Base-by-base conservation (phyloP, 2,888 invertebrate species). In the Hoplodrina ambigua region DNA sequence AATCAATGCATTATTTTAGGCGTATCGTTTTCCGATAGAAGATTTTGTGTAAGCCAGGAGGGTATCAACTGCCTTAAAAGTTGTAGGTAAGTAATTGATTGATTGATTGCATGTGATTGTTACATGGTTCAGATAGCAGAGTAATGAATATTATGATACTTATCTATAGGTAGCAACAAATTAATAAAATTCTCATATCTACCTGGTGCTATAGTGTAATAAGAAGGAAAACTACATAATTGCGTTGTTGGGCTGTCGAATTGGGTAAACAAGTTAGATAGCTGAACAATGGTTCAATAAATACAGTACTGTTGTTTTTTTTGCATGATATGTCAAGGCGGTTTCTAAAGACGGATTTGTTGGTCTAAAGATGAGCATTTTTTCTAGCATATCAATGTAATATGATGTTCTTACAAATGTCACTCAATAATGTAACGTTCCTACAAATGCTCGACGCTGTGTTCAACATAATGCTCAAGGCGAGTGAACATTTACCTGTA, bases 1-100 rank as follows among this genome's bases (percentile, higher is more conserved):
- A 37, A 61, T 57, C 56, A 69, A 73, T 69, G 73, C 60, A 69
- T 49, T 68, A 69, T 69, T 69, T 13, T n/a, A 0, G 49, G n/a
- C 5, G 13, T 57, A 69, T 64, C 17, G 37, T 19, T 60, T 11
- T 33, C 1, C 3, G 49, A 61, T 61, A 65, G 30, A 1, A 33
- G 25, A 19, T 46, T 53, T 57, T 49, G 6, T 50, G 19, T 33
- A 15, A 30, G 33, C 10, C 13, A n/a, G 17, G 19, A 13, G 55
- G 49, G 52, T 33, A 58, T 17, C 10, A 30, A 72, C 17, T 61
- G 60, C n/a, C 72, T 54, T 69, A 30, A 57, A 25, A 73, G 49
- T 49, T 44, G n/a, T 19, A 19, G 4, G 50, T 33, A 19, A 6
- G 46, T 44, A 19, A 63, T 37, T 69, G 19, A 61, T 77, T 44